Conservation (phyloP, 2,113 vertebrate species). For the Axis porcinus region DNA sequence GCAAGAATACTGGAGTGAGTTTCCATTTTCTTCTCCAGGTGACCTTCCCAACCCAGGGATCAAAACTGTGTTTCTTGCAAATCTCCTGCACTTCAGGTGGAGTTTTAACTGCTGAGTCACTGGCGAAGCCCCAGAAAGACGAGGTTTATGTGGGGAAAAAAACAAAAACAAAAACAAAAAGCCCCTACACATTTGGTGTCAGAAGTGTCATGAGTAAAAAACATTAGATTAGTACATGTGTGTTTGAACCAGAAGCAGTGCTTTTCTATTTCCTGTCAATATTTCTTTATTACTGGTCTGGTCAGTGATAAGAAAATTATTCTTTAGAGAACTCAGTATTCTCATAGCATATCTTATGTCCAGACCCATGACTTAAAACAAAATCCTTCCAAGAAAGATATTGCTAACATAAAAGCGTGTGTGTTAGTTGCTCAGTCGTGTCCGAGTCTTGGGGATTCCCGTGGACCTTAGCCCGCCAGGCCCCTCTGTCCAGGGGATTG, state of each 20-base stretch:
- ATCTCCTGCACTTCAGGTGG: neutral
- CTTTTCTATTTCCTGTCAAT: neutral
- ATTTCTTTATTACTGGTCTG: neutral
- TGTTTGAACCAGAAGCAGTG: neutral
- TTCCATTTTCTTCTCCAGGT: neutral
- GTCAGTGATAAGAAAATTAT: neutral
- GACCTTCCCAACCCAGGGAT: neutral
- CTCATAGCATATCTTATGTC: neutral
- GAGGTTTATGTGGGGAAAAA: neutral
- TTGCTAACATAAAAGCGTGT: neutral
- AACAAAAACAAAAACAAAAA: neutral
- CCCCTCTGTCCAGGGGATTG: neutral
- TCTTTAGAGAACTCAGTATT: neutral
- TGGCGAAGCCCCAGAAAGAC: neutral
- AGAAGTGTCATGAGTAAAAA: neutral
- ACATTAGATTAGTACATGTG: accelerated
- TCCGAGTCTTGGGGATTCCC: neutral
- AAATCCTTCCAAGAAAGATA: neutral
- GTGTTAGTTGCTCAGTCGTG: neutral
- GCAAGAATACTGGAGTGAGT: neutral
- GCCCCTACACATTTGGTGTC: neutral
- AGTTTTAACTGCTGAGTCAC: neutral
- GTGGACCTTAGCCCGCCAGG: neutral
- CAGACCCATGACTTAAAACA: neutral
- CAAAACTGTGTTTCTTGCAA: neutral